Conservation (phyloP, 2,888 invertebrate species). For the Rhagonycha fulva region DNA sequence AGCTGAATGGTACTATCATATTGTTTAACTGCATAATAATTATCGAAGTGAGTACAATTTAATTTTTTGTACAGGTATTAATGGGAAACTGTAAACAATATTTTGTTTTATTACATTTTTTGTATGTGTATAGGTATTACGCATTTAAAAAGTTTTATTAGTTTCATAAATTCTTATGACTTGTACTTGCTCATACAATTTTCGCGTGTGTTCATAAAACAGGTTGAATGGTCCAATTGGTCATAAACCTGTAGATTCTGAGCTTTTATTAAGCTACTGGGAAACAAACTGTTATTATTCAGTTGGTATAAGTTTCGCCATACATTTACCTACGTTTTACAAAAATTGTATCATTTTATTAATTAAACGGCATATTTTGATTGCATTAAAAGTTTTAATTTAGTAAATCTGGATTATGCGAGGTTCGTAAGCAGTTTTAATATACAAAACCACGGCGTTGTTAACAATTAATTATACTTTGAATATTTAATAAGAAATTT, state of each 20-base stretch:
- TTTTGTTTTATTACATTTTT: not conserved
- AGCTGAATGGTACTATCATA: too few relatives aligned
- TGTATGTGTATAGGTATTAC: not conserved
- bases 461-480: not conserved
- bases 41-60: too few relatives aligned
- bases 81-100: not conserved
- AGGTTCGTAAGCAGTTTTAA: not conserved
- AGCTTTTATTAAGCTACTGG: conserved; percentile 5
- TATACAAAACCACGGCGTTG: not conserved
- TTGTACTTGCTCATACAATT: conserved; percentile 1
- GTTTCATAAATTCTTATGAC: not conserved
- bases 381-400: not conserved
- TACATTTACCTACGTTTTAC: not conserved
- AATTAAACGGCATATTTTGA: not conserved
- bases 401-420: not conserved
- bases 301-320: not conserved
- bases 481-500: not conserved
- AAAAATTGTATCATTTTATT: not conserved
- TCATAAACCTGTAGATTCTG: conserved; percentile 4
- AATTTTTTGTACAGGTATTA: too few relatives aligned
- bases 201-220: conserved; percentile 6
- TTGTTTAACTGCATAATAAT: too few relatives aligned
- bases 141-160: not conserved
- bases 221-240: conserved; percentile 1
- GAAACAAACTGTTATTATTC: not conserved